phyloP scores from a whole-genome alignment of 2,797 vertebrate genomes.

The Cyprinella venusta region DNA sequence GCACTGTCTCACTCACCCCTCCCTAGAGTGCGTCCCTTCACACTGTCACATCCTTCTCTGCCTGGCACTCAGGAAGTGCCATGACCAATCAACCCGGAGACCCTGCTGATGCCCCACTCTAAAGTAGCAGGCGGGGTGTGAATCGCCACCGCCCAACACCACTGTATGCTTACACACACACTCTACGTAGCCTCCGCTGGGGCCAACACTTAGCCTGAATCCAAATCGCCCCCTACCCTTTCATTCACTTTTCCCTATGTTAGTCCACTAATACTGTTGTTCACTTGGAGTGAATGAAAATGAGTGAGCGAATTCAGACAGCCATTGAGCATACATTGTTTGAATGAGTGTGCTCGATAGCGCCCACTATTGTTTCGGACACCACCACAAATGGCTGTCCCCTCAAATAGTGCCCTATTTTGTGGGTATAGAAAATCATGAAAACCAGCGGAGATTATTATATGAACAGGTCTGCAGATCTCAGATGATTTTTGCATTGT shows the following conservation, averaged over 20 bases:
- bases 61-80: slow-evolving; percentile 60
- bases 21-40: slow-evolving; percentile 63
- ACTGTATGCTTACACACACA: slow-evolving; percentile 12
- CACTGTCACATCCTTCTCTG: slow-evolving; percentile 63
- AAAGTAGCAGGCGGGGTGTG: slow-evolving; percentile 13
- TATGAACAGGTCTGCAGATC: slow-evolving; percentile 9
- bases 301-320: no score
- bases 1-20: slow-evolving; percentile 55
- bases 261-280: no score
- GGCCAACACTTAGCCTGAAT: not conserved
- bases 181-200: slow-evolving; percentile 7
- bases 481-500: not conserved
- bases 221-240: no score
- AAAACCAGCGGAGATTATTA: not conserved
- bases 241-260: no score
- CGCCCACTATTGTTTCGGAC: no score
- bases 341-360: no score
- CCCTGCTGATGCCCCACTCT: slow-evolving; percentile 54
- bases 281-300: no score
- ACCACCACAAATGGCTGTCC: no score
- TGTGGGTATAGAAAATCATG: not conserved
- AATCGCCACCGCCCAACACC: slow-evolving; percentile 14
- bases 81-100: slow-evolving; percentile 59
- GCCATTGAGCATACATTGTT: no score
- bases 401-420: no score